Conservation (phyloP, 2,888 invertebrate species). For the Ormyrus nitidulus region DNA sequence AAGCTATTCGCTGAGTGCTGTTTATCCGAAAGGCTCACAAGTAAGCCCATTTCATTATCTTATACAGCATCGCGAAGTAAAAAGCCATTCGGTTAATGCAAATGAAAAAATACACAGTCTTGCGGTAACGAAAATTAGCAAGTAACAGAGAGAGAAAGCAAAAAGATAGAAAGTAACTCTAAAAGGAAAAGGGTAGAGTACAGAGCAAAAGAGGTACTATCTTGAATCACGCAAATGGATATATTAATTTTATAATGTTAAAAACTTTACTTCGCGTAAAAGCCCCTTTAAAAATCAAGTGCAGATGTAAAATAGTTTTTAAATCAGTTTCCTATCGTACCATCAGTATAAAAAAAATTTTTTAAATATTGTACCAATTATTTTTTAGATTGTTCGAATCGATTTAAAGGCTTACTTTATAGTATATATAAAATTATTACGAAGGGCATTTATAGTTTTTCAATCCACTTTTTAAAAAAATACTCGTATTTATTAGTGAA, state of each 20-base stretch:
- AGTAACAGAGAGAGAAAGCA: not conserved
- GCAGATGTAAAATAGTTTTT: too few species aligned
- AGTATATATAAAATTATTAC: too few species aligned
- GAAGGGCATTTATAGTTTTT: too few species aligned
- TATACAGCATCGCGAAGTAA: slow-evolving; percentile 17
- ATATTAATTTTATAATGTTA: slow-evolving; percentile 32
- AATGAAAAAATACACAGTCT: slow-evolving; percentile 23
- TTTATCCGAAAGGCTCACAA: slow-evolving; percentile 2
- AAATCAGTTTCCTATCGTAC: too few species aligned
- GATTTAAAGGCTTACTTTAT: too few species aligned
- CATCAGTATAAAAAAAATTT: too few species aligned
- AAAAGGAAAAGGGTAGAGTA: not conserved
- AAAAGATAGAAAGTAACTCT: not conserved
- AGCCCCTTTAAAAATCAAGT: slow-evolving; percentile 2
- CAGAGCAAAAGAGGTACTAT: not conserved
- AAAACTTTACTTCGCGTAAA: not conserved
- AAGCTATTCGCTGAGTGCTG: not conserved
- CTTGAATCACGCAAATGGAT: slow-evolving; percentile 44
- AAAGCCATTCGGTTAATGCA: slow-evolving; percentile 25
- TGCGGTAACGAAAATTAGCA: slow-evolving; percentile 38
- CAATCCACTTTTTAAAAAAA: too few species aligned
- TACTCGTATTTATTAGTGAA: too few species aligned
- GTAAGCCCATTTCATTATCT: slow-evolving; percentile 36
- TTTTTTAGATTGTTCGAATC: too few species aligned
- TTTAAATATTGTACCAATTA: too few species aligned